Evolutionary conservation across 2,113 vertebrate species (phyloP), one percentile per base, ranked within the genome.

Genomic region (human): DNA sequence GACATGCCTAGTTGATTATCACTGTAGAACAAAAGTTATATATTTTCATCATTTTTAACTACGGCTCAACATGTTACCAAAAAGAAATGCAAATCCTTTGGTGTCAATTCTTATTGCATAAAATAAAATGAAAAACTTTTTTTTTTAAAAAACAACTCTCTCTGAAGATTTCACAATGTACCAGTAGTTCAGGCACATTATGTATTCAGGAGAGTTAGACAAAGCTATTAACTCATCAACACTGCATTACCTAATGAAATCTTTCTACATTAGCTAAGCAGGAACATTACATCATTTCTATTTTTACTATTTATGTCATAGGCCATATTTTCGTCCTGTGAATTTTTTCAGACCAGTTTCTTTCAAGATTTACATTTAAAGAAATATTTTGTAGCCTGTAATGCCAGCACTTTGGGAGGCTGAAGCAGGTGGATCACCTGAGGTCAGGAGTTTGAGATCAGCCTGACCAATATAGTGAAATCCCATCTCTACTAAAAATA

Each of bases 231-330:
- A 96, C 93, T 95, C 97, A 95, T 93, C 94, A 91, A 79, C 97
- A 87, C 88, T 87, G 50, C 94, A 96, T 93, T 83, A 97, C 96
- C 94, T 98, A 97, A 97, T 96, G 97, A 95, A 82, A 94, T 86
- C 57, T 94, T 93, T 89, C 81, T 90, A 61, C 95, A 98, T 97
- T 97, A 96, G 88, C 78, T 75, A 96, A 96, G 73, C 85, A 85
- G 43, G 3, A n/a, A 66, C 38, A 70, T 92, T n/a, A 61, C 92
- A 92, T 94, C 91, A 87, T 81, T 97, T 96, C 96, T 97, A 98
- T 98, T 38, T 23, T 89, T 20, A 14, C 90, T 95, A 40, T 98
- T 95, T 93, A 66, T 72, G 79, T 97, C 97, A 94, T 12, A 50
- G 72, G 92, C 95, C 95, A 80, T 75, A 97, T 52, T 95, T 98